A percentile compares a stretch with the other conserved stretches of the same genome.
Conservation (phyloP, 2,888 invertebrate species). For the Acronicta leporina region DNA sequence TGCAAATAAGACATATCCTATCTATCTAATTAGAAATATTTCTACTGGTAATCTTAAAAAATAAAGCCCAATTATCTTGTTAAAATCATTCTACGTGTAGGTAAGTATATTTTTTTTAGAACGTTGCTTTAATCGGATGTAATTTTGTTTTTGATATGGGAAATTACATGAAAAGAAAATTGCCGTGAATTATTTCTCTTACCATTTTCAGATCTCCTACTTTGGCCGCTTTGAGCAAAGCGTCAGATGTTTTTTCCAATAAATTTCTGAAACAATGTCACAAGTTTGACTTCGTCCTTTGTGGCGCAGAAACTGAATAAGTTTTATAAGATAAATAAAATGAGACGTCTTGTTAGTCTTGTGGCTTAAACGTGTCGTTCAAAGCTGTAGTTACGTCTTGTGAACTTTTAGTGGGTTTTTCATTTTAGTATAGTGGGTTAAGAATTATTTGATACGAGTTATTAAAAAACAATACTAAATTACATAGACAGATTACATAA, state of each 20-base stretch:
- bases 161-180: conserved; percentile 27
- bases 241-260: conserved; percentile 94
- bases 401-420: no score
- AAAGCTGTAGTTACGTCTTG: conserved; percentile 11
- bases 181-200: conserved; percentile 64
- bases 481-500: background rate
- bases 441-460: background rate
- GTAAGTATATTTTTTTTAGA: background rate
- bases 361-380: conserved; percentile 23
- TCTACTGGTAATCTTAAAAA: no score
- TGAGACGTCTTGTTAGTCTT: conserved; percentile 29
- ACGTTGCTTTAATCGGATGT: conserved; percentile 6
- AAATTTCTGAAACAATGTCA: conserved; percentile 91
- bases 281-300: conserved; percentile 48
- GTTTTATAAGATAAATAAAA: conserved; percentile 44
- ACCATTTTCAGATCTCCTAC: conserved; percentile 94
- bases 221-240: conserved; percentile 95
- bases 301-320: conserved; percentile 29
- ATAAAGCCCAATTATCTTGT: background rate
- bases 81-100: background rate
- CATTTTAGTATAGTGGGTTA: conserved; percentile 1
- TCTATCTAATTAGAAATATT: background rate
- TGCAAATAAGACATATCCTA: background rate
- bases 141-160: conserved; percentile 5
- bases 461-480: conserved; percentile 4